Percentiles rank a stretch among this genome's conserved stretches.
Evolutionary conservation across 2,888 invertebrate genomes (phyloP).

Genomic region (Drosophila koepferae): DNA sequence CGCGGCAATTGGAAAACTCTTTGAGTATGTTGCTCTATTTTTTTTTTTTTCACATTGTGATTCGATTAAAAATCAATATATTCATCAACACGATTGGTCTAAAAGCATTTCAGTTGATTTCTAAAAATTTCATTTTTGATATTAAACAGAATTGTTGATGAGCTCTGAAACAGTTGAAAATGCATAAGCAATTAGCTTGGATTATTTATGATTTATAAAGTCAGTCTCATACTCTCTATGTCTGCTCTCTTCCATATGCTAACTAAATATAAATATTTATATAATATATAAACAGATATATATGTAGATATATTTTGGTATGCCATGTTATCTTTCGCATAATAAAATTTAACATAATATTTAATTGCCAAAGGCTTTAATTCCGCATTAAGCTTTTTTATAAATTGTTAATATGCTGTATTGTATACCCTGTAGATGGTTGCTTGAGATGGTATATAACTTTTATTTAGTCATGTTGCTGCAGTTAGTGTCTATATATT

Average conservation of each 20-base stretch:
- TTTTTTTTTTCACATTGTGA: neutral
- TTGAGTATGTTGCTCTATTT: neutral
- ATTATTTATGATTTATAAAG: neutral
- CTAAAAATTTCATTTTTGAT: neutral
- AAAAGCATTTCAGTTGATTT: neutral
- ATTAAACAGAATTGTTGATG: neutral
- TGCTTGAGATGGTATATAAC: neutral
- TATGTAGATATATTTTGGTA: neutral
- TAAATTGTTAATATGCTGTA: neutral
- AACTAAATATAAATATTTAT: neutral
- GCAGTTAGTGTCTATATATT: too few species aligned
- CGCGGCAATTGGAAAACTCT: slow-evolving; percentile 22
- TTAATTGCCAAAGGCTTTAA: slow-evolving; percentile 4
- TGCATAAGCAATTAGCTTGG: neutral
- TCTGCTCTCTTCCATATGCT: too few species aligned
- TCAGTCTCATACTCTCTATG: neutral
- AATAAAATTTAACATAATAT: neutral
- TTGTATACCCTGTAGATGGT: neutral
- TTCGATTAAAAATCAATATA: slow-evolving; percentile 25
- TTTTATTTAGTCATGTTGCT: neutral
- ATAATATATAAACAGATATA: neutral
- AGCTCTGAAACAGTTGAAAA: neutral
- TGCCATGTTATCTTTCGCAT: neutral
- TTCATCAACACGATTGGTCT: slow-evolving; percentile 11
- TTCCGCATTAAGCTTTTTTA: slow-evolving; percentile 1